Evolutionary conservation across 2,888 invertebrate species (phyloP).

Genomic region (Harpalus rubripes): DNA sequence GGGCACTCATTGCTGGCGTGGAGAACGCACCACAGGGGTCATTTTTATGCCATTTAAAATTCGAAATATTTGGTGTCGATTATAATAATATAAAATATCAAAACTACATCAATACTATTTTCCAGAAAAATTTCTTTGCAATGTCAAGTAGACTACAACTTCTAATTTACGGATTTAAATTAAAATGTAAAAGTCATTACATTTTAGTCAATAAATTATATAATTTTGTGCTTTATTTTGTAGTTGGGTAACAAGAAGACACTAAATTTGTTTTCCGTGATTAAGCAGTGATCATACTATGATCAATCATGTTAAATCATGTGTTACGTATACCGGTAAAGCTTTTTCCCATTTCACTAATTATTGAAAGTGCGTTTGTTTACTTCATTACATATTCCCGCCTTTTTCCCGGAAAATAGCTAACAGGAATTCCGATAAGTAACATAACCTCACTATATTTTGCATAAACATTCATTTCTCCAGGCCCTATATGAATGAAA

Average conservation of each 20-base stretch:
- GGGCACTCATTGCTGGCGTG: no score
- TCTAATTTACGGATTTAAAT: no score
- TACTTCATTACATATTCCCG: slow-evolving; percentile 32
- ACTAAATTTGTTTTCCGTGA: neutral
- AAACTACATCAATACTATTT: no score
- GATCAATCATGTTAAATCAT: neutral
- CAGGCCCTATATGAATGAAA: neutral
- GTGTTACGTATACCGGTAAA: slow-evolving; percentile 39
- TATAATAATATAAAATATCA: no score
- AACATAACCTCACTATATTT: slow-evolving; percentile 18
- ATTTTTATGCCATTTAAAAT: no score
- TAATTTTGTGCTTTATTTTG: no score
- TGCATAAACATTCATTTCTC: slow-evolving; percentile 11
- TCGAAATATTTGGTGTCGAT: no score
- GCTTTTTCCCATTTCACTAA: neutral
- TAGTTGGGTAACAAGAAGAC: neutral
- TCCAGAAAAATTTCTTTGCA: no score
- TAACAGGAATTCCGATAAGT: slow-evolving; percentile 26
- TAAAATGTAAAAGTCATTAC: no score
- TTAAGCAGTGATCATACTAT: neutral
- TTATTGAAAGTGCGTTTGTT: slow-evolving; percentile 30
- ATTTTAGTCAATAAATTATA: no score
- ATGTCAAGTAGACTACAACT: no score
- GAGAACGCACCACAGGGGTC: no score
- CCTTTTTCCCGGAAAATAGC: slow-evolving; percentile 31